phyloP scores from a whole-genome alignment of 1,140 invertebrate species.

The Latrodectus geometricus region DNA sequence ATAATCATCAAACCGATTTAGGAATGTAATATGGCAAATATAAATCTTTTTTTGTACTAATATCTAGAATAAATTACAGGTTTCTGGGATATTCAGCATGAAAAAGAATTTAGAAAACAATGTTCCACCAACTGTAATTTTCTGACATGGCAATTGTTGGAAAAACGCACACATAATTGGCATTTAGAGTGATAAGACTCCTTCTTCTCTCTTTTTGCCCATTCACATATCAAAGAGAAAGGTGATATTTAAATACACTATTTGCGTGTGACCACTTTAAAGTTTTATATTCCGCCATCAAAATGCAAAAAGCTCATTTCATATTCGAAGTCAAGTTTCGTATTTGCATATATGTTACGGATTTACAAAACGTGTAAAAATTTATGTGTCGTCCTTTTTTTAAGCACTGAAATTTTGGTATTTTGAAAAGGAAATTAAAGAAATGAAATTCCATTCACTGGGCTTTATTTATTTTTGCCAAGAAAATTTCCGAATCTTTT shows the following conservation, averaged over 20 bases:
- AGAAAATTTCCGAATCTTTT: constrained; percentile 5
- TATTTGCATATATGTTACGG: constrained; percentile 20
- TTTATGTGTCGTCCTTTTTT: neutral
- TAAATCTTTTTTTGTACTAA: too few species aligned
- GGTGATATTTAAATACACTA: constrained; percentile 2
- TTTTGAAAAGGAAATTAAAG: neutral
- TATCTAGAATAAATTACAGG: too few species aligned
- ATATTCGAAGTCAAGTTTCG: constrained; percentile 6
- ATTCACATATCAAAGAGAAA: constrained; percentile 29
- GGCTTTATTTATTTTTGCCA: neutral
- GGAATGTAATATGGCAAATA: too few species aligned
- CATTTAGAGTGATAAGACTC: neutral
- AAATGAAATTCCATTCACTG: constrained; percentile 4
- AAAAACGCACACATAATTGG: neutral
- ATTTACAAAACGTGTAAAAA: neutral
- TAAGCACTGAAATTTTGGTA: neutral
- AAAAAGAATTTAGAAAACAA: too few species aligned
- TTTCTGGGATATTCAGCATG: too few species aligned
- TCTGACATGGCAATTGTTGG: too few species aligned
- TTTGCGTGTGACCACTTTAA: neutral
- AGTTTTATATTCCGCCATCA: constrained; percentile 10
- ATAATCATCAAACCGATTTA: too few species aligned
- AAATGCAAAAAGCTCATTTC: constrained; percentile 14
- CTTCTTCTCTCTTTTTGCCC: neutral
- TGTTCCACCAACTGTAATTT: too few species aligned